Percentiles rank a stretch among this genome's conserved stretches.
phyloP scores from a whole-genome alignment of 2,888 invertebrate genomes.

The Andrena hattorfiana region DNA sequence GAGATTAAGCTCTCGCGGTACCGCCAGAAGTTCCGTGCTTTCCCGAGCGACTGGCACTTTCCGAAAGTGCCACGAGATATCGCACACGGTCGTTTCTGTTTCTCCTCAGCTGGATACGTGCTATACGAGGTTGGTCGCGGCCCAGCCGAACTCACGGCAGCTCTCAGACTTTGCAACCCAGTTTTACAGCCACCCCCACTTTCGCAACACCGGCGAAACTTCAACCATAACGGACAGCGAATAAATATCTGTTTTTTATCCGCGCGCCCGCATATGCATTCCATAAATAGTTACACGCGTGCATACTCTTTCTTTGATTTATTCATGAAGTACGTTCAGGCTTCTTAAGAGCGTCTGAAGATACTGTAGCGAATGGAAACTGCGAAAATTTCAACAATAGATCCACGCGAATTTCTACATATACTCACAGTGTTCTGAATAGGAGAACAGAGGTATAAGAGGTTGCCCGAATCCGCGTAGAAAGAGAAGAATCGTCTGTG shows the following conservation, averaged over 20 bases:
- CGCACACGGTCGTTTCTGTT: conserved; percentile 27
- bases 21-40: conserved; percentile 22
- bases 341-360: too few species aligned
- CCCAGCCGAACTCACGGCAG: not conserved
- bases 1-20: conserved; percentile 19
- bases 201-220: conserved; percentile 17
- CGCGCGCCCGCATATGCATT: not conserved
- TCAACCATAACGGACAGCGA: not conserved
- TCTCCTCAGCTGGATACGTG: conserved; percentile 1
- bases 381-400: too few species aligned
- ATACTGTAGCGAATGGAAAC: too few species aligned
- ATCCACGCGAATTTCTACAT: too few species aligned
- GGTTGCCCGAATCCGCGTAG: too few species aligned
- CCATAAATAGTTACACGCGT: not conserved
- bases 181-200: conserved; percentile 15
- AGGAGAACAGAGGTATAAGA: too few species aligned
- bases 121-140: conserved; percentile 1
- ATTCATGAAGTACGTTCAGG: too few species aligned
- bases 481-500: too few species aligned
- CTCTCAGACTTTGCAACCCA: conserved; percentile 42
- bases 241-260: conserved; percentile 11
- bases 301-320: too few species aligned
- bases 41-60: conserved; percentile 13
- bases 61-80: conserved; percentile 22
- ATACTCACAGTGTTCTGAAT: too few species aligned